Percentiles rank a stretch among this genome's conserved stretches.
Evolutionary conservation across 2,797 vertebrate genomes (phyloP).

Genomic region (Pyrocephalus nanus): DNA sequence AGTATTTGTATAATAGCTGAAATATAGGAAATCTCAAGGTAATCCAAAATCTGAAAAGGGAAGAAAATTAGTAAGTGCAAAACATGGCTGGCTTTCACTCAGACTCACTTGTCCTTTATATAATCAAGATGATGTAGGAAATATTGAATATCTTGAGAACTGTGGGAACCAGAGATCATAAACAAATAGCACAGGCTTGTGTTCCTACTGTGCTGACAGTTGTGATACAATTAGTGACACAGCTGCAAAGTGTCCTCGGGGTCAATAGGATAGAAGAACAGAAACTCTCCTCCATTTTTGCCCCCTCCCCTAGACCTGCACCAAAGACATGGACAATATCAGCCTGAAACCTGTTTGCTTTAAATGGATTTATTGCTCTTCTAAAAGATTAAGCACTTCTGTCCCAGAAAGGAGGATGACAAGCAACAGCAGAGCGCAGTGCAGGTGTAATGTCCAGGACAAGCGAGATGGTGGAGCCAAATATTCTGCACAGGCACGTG

Average conservation of each 20-base stretch:
- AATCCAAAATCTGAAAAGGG: neutral
- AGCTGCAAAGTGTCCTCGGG: neutral
- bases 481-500: neutral
- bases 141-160: neutral
- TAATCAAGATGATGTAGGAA: neutral
- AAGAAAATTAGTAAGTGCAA: neutral
- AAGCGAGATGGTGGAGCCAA: neutral
- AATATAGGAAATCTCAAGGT: neutral
- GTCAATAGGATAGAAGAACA: neutral
- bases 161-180: neutral
- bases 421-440: neutral
- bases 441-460: neutral
- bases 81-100: neutral
- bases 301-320: neutral
- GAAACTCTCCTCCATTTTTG: neutral
- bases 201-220: neutral
- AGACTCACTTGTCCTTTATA: neutral
- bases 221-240: neutral
- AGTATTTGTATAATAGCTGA: neutral
- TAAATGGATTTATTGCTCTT: neutral
- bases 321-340: neutral
- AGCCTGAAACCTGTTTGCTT: neutral
- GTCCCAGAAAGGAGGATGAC: neutral
- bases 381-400: neutral
- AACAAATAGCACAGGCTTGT: neutral